These are phyloP conservation scores for Heliconius congener DNA, from an alignment of 1,140 invertebrate species.

Conservation along the genomic window DNA sequence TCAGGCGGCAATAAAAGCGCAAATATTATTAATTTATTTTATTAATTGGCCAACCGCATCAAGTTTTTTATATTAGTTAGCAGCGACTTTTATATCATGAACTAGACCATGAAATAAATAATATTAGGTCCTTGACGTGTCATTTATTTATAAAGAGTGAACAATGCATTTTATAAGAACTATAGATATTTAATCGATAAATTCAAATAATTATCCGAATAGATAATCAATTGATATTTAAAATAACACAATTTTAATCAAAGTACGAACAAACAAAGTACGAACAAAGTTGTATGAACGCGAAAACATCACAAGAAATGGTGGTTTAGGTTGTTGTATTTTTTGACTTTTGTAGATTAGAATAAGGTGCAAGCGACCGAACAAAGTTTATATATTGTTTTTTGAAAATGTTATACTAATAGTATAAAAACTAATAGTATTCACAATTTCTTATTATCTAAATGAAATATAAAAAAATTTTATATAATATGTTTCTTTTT, in stretches of 20 bases:
- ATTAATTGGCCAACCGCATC: neutral
- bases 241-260: constrained; percentile 13
- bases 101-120: constrained; percentile 25
- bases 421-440: too few relatives aligned
- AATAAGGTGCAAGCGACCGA: too few relatives aligned
- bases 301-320: neutral
- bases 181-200: constrained; percentile 27
- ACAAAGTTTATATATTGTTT: too few relatives aligned
- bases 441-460: too few relatives aligned
- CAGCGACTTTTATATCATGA: constrained; percentile 12
- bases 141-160: constrained; percentile 24
- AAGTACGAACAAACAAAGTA: too few relatives aligned
- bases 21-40: neutral
- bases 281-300: too few relatives aligned
- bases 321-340: neutral
- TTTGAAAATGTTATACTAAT: too few relatives aligned
- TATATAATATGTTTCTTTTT: too few relatives aligned
- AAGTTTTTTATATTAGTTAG: neutral
- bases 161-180: constrained; percentile 22
- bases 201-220: constrained; percentile 11
- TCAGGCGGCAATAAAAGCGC: too few relatives aligned
- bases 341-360: neutral
- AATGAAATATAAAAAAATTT: too few relatives aligned
- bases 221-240: constrained; percentile 20
- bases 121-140: constrained; percentile 20